These are phyloP conservation scores for Parasteatoda lunata DNA, from an alignment of 2,888 invertebrate genomes.

Conservation along the genomic window DNA sequence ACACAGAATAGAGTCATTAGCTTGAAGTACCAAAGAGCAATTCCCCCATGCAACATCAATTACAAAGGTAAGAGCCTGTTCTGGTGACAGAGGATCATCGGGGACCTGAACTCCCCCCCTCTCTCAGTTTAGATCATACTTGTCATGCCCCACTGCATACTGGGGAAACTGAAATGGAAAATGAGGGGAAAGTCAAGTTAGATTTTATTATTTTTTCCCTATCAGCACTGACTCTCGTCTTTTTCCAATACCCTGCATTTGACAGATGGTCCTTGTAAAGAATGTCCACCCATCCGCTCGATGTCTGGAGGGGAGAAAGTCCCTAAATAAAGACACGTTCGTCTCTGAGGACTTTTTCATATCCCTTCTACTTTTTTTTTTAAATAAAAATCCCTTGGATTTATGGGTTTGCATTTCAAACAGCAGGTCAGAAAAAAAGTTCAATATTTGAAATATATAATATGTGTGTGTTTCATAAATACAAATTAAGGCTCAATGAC, in stretches of 20 bases:
- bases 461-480: no score
- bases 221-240: neutral
- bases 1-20: slow-evolving; percentile 1
- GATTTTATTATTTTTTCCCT: neutral
- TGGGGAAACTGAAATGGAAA: slow-evolving; percentile 22
- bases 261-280: slow-evolving; percentile 44
- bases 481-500: no score
- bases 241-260: neutral
- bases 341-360: neutral
- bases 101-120: slow-evolving; percentile 1
- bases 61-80: neutral
- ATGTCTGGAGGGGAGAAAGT: neutral
- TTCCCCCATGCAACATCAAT: slow-evolving; percentile 1
- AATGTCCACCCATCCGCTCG: neutral
- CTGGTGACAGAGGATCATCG: neutral
- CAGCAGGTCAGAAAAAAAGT: neutral
- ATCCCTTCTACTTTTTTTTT: neutral
- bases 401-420: neutral
- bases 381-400: neutral
- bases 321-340: slow-evolving; percentile 1
- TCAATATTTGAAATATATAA: no score
- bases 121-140: slow-evolving; percentile 11
- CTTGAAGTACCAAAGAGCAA: slow-evolving; percentile 5
- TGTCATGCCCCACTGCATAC: slow-evolving; percentile 27
- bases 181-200: neutral